phyloP scores from a whole-genome alignment of 2,797 vertebrate species.

The Esox lucius region DNA sequence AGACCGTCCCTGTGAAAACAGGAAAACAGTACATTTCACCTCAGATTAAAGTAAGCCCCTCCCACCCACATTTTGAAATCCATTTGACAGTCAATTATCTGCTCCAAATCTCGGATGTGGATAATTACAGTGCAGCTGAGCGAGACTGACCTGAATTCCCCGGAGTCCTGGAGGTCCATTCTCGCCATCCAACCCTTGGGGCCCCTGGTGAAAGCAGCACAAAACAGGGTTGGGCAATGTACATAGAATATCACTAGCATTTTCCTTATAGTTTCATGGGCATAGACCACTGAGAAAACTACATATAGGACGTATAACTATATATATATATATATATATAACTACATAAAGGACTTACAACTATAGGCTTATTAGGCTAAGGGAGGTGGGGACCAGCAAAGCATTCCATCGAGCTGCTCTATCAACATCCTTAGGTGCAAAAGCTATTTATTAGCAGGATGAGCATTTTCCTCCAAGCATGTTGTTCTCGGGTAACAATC shows the following conservation, averaged over 20 bases:
- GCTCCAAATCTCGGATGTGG: neutral
- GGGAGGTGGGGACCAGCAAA: too few species aligned
- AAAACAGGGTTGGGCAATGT: neutral
- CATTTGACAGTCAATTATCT: neutral
- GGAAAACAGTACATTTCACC: constrained; percentile 7
- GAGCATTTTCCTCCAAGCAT: too few species aligned
- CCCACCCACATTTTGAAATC: neutral
- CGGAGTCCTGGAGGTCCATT: constrained; percentile 74
- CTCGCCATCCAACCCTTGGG: constrained; percentile 80
- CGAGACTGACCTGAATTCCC: constrained; percentile 76
- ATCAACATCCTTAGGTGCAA: too few species aligned
- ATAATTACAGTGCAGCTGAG: neutral
- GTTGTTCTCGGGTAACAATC: too few species aligned
- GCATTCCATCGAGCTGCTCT: too few species aligned
- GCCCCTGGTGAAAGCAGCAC: constrained; percentile 70
- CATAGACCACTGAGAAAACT: neutral
- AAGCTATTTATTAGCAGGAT: too few species aligned
- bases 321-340: too few species aligned
- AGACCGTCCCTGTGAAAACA: constrained; percentile 71
- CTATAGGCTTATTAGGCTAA: too few species aligned
- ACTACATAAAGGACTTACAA: too few species aligned
- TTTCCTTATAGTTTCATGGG: neutral
- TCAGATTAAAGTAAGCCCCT: neutral
- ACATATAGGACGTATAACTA: too few species aligned
- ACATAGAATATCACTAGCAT: neutral